These are phyloP conservation scores for Poecilia latipinna DNA, from an alignment of 2,113 vertebrate species.

Conservation along the genomic window DNA sequence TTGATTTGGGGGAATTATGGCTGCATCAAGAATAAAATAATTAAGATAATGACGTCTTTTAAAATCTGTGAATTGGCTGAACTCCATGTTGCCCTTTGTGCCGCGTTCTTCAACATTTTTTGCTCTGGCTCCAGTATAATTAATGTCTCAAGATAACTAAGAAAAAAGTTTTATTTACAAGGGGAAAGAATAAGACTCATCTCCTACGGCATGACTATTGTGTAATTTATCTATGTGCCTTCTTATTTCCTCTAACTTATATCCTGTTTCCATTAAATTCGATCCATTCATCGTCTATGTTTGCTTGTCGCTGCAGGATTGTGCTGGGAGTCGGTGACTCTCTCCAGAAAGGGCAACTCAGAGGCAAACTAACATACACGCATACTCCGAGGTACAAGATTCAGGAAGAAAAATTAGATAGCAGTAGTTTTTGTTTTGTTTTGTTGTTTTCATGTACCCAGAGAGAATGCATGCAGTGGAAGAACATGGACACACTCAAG, in stretches of 20 bases:
- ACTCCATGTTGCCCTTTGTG: slow-evolving; percentile 42
- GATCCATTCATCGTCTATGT: neutral
- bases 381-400: too few species aligned
- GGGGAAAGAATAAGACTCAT: slow-evolving; percentile 9
- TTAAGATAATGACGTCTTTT: slow-evolving; percentile 41
- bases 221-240: neutral
- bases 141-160: slow-evolving; percentile 20
- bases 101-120: slow-evolving; percentile 15
- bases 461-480: neutral
- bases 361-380: too few species aligned
- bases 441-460: too few species aligned
- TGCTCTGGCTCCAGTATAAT: slow-evolving; percentile 27
- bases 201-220: neutral
- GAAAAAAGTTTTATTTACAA: slow-evolving; percentile 1
- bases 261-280: neutral
- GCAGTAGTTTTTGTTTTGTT: too few species aligned
- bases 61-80: slow-evolving; percentile 46
- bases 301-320: neutral
- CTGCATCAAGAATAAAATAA: slow-evolving; percentile 47
- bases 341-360: neutral
- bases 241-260: neutral
- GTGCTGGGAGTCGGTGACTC: too few species aligned
- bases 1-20: slow-evolving; percentile 32
- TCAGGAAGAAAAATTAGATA: neutral
- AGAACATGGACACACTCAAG: neutral